Percentiles rank a stretch among this genome's conserved stretches.
Conservation (phyloP, 2,888 invertebrate genomes). For the Alloplasta piceator region DNA sequence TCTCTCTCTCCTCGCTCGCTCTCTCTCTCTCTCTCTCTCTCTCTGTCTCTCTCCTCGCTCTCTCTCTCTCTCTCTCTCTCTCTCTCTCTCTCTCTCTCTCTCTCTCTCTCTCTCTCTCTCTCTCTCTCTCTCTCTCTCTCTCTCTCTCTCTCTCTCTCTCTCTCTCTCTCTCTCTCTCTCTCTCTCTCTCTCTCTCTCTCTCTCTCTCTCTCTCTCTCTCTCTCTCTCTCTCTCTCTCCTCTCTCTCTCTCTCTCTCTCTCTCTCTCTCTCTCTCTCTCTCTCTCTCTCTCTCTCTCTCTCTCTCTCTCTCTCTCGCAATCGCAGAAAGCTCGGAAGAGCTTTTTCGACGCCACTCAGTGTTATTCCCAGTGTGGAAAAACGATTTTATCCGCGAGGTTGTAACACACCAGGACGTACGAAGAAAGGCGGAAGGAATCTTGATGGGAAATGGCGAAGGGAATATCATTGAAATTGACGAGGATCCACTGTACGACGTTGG, state of each 20-base stretch:
- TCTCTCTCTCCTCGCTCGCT: too few relatives aligned
- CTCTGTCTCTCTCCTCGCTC: too few relatives aligned
- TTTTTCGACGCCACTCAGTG: too few relatives aligned
- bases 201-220: not conserved
- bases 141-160: too few relatives aligned
- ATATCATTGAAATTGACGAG: constrained; percentile 46
- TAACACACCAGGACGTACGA: constrained; percentile 3
- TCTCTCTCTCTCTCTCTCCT: not conserved
- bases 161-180: too few relatives aligned
- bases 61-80: not conserved
- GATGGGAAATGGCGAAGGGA: constrained; percentile 20
- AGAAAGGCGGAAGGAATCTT: constrained; percentile 38
- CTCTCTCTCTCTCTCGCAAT: too few relatives aligned
- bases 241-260: constrained; percentile 7
- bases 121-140: too few relatives aligned
- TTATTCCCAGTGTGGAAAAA: not conserved
- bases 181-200: too few relatives aligned
- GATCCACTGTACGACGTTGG: not conserved
- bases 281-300: not conserved
- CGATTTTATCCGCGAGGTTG: constrained; percentile 16
- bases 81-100: not conserved
- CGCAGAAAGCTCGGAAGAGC: too few relatives aligned
- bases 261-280: constrained; percentile 1
- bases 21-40: too few relatives aligned
- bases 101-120: not conserved